A percentile compares a stretch with the other conserved stretches of the same genome.
These are phyloP conservation scores for Cephus sareptanus DNA, from an alignment of 2,888 invertebrate species.

Conservation along the genomic window DNA sequence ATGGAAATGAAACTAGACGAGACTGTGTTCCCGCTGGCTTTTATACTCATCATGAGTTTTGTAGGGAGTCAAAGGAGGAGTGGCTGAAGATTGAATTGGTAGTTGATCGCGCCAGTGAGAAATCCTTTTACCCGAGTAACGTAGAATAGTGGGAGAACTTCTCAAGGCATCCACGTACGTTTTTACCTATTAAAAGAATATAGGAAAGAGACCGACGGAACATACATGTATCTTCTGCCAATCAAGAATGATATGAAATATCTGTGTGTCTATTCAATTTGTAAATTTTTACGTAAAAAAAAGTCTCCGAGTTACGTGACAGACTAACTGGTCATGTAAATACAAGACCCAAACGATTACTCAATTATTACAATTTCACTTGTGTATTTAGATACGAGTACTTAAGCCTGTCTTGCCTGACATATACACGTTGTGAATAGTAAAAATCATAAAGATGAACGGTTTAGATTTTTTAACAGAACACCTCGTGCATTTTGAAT, in stretches of 20 bases:
- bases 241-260: not conserved
- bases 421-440: not conserved
- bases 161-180: not conserved
- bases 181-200: not conserved
- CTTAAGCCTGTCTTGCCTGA: not conserved
- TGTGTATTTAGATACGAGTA: not conserved
- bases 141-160: not conserved
- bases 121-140: not conserved
- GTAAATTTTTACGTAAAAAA: not conserved
- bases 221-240: not conserved
- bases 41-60: constrained; percentile 49
- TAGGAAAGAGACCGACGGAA: not conserved
- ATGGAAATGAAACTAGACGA: constrained; percentile 54
- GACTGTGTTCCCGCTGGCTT: constrained; percentile 51
- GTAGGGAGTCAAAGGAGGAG: not conserved
- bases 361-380: not conserved
- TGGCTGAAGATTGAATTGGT: not conserved
- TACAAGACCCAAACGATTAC: not conserved
- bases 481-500: not conserved
- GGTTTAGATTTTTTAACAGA: not conserved
- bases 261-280: not conserved
- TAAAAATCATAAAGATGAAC: not conserved
- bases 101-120: not conserved
- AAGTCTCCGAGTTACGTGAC: not conserved
- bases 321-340: not conserved